Base-by-base conservation (phyloP, 2,888 invertebrate genomes). In the Machimus atricapillus region DNA sequence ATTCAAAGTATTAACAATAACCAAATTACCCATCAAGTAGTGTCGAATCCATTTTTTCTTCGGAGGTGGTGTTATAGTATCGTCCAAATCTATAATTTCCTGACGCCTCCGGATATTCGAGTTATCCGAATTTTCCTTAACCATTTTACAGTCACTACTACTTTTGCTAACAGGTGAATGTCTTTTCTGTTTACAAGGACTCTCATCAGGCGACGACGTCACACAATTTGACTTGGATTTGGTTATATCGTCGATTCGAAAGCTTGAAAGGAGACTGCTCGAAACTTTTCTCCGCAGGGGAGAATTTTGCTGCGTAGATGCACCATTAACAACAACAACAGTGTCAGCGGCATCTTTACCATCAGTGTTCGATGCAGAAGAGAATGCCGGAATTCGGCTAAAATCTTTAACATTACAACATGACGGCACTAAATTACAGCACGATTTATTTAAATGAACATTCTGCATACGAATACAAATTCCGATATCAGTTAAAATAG, bases 11-110 rank as follows among this genome's bases (percentile, higher is more conserved):
- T 19, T 66, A 66, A 27, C 9, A 66, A 66, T 66, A 3, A 23
- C 12, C 19, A 85, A 58, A 37, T 89, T 91, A 91, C 91, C 91
- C 89, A 89, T 89, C 34, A 91, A 88, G 88, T 91, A 90, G 82
- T 90, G 90, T 31, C 90, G 90, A 89, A 91, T 91, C 91, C 96
- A 96, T 91, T 96, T 95, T 93, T 96, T 96, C 93, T 96, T 96
- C 74, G 96, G 95, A 86, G 95, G 94, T 56, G 95, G 94, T 89
- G 91, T 90, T 31, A 86, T 82, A 58, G 85, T 52, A 46, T 82
- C 58, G 19, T 82, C 58, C 52, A 9, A 1, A 19, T 82, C 34
- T 19, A 37, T 31, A 31, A 83, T 31, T 46, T 83, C 76, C 23
- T 56, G 46, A 74, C 34, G 46, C 56, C 87, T 81, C 14, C 81